Evolutionary conservation across 2,888 invertebrate genomes (phyloP).

Genomic region (Erpobdella octoculata): DNA sequence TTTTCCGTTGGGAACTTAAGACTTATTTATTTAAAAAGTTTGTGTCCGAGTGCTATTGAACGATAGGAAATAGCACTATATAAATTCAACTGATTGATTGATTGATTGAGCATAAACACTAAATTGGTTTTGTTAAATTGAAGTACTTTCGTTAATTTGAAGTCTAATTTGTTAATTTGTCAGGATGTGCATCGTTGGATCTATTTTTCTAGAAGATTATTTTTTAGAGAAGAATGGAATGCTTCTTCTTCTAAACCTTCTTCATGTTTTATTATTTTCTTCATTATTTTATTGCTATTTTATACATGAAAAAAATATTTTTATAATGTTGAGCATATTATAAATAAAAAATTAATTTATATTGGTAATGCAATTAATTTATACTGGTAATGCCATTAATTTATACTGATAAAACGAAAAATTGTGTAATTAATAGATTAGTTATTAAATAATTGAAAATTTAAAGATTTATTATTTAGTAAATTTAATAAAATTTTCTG

Average conservation of each 20-base stretch:
- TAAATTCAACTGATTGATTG: too few species aligned
- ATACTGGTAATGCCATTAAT: neutral
- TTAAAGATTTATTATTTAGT: too few species aligned
- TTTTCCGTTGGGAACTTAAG: too few species aligned
- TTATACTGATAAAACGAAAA: neutral
- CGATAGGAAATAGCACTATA: too few species aligned
- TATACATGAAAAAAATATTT: too few species aligned
- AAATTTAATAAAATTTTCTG: neutral
- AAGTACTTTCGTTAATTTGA: too few species aligned
- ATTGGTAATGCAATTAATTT: neutral
- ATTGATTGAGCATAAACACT: too few species aligned
- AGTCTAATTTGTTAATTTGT: neutral
- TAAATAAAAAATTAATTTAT: too few species aligned
- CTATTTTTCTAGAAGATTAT: conserved; percentile 50
- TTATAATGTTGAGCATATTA: too few species aligned
- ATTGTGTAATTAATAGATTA: neutral
- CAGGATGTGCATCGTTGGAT: conserved; percentile 51
- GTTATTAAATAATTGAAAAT: neutral
- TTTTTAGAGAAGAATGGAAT: conserved; percentile 52
- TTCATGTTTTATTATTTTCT: conserved; percentile 43
- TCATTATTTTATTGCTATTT: neutral
- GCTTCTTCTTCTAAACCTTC: conserved; percentile 49
- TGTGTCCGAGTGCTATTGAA: too few species aligned
- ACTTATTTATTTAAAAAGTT: too few species aligned
- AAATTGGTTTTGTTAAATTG: too few species aligned